Evolutionary conservation across 2,797 vertebrate genomes (phyloP), one percentile per base, ranked within the genome.

Genomic region (Enteromius argenteus): DNA sequence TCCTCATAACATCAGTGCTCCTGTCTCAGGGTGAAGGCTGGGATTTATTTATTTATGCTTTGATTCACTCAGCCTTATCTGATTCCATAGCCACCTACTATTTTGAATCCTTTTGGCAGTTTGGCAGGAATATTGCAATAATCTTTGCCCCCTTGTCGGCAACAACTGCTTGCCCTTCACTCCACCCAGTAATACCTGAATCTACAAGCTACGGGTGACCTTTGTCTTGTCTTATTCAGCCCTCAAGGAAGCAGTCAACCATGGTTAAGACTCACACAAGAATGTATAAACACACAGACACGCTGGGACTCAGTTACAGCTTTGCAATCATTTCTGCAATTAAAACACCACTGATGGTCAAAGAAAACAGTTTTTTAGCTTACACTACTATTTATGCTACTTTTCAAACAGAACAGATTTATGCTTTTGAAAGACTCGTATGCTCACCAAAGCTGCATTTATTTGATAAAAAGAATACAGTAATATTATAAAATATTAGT

Each of bases 11-110:
- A 64, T 58, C 11, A 35, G 32, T 39, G 60, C 68, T 76, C 39
- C 62, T 53, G 62, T 83, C 73, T 67, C 62, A n/a, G 49, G 62
- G 32, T 58, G 73, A 83, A 76, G 64, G 81, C 73, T 17, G 46
- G 68, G 81, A 67, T 83, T 77, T 83, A 83, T 75, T 83, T 77
- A 83, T 83, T 83, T 77, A 77, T 83, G 73, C 81, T 44, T 58
- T 68, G 81, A 83, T 68, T 68, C 62, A 68, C 81, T 83, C 81
- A 30, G 72, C 44, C 46, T 77, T 32, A 83, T 77, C 81, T 69
- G 73, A 76, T 83, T 83, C 37, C 73, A 68, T 49, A 37, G 73
- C 62, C 81, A 83, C 73, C 81, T 56, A 83, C 4, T 83, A 77
- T 83, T 69, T 58, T 46, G 35, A 76, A 83, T 35, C 62, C 62